Percentiles rank a stretch among this genome's conserved stretches.
Conservation (phyloP, 2,113 vertebrate genomes). For the Carollia perspicillata region DNA sequence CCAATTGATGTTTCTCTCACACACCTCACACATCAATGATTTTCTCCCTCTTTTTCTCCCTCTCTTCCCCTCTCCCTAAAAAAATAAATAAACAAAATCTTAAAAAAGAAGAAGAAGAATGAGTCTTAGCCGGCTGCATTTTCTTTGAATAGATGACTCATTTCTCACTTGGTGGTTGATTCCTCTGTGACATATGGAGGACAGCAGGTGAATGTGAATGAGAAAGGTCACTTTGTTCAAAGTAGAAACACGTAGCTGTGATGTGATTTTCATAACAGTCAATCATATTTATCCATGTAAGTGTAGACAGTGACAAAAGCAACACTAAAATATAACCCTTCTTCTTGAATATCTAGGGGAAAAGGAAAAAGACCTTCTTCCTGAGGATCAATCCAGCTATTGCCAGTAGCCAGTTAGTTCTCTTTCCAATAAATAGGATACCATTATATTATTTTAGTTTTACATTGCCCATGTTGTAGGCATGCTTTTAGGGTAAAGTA, state of each 20-base stretch:
- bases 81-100: too few relatives aligned
- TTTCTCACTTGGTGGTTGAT: conserved; percentile 27
- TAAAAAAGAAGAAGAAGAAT: not conserved
- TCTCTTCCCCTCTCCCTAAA: too few relatives aligned
- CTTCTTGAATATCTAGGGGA: not conserved
- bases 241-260: conserved; percentile 63
- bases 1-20: too few relatives aligned
- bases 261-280: conserved; percentile 69
- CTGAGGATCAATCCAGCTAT: conserved; percentile 25
- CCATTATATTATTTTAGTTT: conserved; percentile 5
- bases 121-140: conserved; percentile 38
- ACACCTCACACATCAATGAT: too few relatives aligned
- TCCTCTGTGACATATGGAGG: conserved; percentile 58
- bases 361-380: not conserved
- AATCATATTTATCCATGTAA: conserved; percentile 57
- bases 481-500: not conserved
- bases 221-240: conserved; percentile 74
- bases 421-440: not conserved
- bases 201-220: conserved; percentile 52
- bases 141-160: conserved; percentile 11
- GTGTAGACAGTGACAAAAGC: conserved; percentile 40
- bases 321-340: conserved; percentile 12
- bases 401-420: not conserved
- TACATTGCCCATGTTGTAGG: not conserved
- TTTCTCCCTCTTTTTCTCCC: too few relatives aligned